Base-by-base conservation (phyloP, 1,140 invertebrate species). In the Drosophila oshimai region DNA sequence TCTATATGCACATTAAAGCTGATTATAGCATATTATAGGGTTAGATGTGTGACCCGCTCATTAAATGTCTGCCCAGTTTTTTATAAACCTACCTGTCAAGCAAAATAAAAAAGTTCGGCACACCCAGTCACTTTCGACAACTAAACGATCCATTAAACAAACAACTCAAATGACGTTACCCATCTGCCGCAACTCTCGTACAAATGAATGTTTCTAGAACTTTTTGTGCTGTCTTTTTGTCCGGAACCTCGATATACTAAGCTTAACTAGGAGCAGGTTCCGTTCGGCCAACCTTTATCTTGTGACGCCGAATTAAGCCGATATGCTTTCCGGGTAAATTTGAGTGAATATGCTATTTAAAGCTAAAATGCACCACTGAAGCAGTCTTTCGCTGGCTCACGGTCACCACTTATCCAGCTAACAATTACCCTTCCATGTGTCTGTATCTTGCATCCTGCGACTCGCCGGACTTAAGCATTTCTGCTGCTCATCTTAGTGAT, bases 91-190 rank as follows among this genome's bases (percentile, higher is more conserved):
- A 71, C 74, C 67, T 61, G 62, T 62, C 42, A 51, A 55, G 58
- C 74, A 81, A 87, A 80, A 81, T 80, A 74, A 81, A 80, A 87
- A 77, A 70, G 73, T 76, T 83, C n/a, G 41, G 26, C 33, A 24
- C 46, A 34, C 26, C 13, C 57, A 26, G 36, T 64, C 46, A 58
- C 34, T 20, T 42, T 54, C 53, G 45, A 74, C 76, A 87, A 67
- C 77, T 76, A 64, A 58, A 77, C 50, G 62, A 70, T 76, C 74
- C 50, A 69, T 76, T 87, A 65, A 49, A 47, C 54, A 51, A 60
- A n/a, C n/a, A n/a, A n/a, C n/a, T n/a, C n/a, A n/a, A n/a, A 71
- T n/a, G n/a, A n/a, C n/a, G n/a, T n/a, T 74, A 71, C 79, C n/a
- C n/a, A n/a, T n/a, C n/a, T n/a, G n/a, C n/a, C n/a, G n/a, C n/a